A percentile compares a stretch with the other conserved stretches of the same genome.
These are phyloP conservation scores for Rousettus leschenaultii DNA, from an alignment of 2,113 vertebrate species.

Conservation along the genomic window DNA sequence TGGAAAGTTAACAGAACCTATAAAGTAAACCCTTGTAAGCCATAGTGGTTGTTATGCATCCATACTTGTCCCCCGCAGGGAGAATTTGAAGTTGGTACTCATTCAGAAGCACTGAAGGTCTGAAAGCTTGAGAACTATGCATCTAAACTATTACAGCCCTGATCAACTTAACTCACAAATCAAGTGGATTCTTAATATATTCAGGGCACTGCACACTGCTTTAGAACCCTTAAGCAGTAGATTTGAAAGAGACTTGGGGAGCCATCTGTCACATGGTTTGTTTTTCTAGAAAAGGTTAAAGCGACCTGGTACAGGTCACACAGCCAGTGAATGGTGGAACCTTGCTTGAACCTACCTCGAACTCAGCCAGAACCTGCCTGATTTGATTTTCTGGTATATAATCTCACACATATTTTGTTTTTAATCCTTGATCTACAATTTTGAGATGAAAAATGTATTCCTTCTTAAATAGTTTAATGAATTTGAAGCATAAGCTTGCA, in stretches of 20 bases:
- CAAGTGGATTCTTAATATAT: not conserved
- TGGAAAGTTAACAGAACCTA: not conserved
- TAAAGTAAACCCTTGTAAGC: not conserved
- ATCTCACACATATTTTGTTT: not conserved
- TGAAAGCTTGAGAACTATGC: not conserved
- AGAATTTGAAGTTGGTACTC: not conserved
- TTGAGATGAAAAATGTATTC: not conserved
- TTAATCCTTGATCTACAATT: constrained; percentile 13
- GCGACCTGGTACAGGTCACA: not conserved
- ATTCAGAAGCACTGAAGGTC: not conserved
- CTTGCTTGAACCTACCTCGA: not conserved
- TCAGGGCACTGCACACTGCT: not conserved
- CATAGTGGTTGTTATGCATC: not conserved
- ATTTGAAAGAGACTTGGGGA: not conserved
- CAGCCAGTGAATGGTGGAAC: not conserved
- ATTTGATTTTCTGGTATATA: not conserved
- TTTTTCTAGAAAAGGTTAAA: not conserved
- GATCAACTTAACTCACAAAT: not conserved
- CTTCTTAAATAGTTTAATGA: constrained; percentile 6
- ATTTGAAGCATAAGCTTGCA: not conserved
- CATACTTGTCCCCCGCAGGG: not conserved
- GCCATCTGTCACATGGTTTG: not conserved
- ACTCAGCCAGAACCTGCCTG: not conserved
- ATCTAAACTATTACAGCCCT: not conserved
- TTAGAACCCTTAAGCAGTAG: not conserved